These are phyloP conservation scores for Diarsia brunnea DNA, from an alignment of 2,888 invertebrate genomes.

Conservation along the genomic window DNA sequence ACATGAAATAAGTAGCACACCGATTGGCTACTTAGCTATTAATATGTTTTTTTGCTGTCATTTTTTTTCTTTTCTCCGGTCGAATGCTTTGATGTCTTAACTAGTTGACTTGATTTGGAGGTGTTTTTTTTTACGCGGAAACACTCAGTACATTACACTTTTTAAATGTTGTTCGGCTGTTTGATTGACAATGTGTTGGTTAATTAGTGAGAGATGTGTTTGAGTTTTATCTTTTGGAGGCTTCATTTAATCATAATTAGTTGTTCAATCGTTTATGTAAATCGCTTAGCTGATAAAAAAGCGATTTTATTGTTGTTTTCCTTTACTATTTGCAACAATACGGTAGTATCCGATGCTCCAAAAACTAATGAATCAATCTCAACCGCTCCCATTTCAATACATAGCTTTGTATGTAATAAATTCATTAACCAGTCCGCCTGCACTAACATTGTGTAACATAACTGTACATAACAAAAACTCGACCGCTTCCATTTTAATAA, in stretches of 20 bases:
- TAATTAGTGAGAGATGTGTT: slow-evolving; percentile 52
- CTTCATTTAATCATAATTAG: slow-evolving; percentile 8
- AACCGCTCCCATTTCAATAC: slow-evolving; percentile 29
- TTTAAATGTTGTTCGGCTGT: slow-evolving; percentile 42
- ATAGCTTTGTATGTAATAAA: slow-evolving; percentile 42
- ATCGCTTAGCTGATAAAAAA: slow-evolving; percentile 1
- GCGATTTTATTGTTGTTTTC: not conserved
- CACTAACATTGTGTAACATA: slow-evolving; percentile 62
- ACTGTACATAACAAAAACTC: slow-evolving; percentile 61
- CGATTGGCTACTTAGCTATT: slow-evolving; percentile 68
- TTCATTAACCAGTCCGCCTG: slow-evolving; percentile 41
- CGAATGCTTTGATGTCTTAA: slow-evolving; percentile 71
- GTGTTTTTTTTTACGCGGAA: slow-evolving; percentile 62
- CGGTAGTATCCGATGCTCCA: slow-evolving; percentile 1
- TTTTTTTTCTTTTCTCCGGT: slow-evolving; percentile 62
- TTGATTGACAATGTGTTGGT: slow-evolving; percentile 43
- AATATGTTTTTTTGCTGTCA: slow-evolving; percentile 64
- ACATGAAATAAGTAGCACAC: slow-evolving; percentile 65
- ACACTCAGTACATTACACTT: slow-evolving; percentile 54
- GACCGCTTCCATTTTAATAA: slow-evolving; percentile 63
- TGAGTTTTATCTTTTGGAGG: not conserved
- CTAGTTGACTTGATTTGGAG: slow-evolving; percentile 57
- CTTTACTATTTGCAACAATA: slow-evolving; percentile 15
- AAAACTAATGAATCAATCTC: slow-evolving; percentile 48
- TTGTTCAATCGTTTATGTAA: slow-evolving; percentile 7